Base-by-base conservation (phyloP, 92 coral and sea anemone genomes). In the Hydrozoanthus gracilis region DNA sequence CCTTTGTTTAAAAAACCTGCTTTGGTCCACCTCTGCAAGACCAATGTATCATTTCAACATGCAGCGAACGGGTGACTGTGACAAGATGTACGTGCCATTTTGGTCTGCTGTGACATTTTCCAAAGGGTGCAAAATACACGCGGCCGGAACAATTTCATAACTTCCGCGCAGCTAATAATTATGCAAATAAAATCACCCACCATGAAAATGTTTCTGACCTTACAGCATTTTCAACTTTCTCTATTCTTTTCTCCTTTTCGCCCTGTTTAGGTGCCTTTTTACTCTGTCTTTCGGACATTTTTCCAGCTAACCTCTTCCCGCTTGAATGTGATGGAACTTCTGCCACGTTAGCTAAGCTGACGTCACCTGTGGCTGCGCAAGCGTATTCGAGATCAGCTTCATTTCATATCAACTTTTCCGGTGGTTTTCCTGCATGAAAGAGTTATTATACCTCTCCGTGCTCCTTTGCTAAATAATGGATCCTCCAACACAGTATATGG, bases 401-500 rank as follows among this genome's bases (percentile, higher is more conserved):
- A 47, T 17, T 52, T n/a, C 46, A 64, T 47, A 64, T 60, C 71
- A 64, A 44, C 51, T 80, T 80, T 79, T 48, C 62, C 73, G 45
- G 75, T 48, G 74, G 46, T 44, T 80, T 80, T 39, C 17, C 5
- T 4, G 61, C n/a, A 18, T 65, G 58, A 80, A 80, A 49, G 73
- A 62, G 8, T 51, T 39, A 46, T 82, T 72, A 4, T 50, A 50
- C 50, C 62, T 83, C 27, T 62, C 39, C 52, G 9, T 66, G 58
- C 52, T 49, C 44, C 9, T 75, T 11, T 52, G 17, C 7, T 48
- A 67, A 55, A 76, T 65, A 64, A 88, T 88, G 91, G 91, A 88
- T 88, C 88, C 82, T 76, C 91, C 91, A 48, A 80, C 74, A 10
- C 88, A 83, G 64, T 88, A 88, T 88, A 88, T 88, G 91, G 82